phyloP scores from a whole-genome alignment of 2,113 vertebrate genomes.

The Microtus richardsoni region DNA sequence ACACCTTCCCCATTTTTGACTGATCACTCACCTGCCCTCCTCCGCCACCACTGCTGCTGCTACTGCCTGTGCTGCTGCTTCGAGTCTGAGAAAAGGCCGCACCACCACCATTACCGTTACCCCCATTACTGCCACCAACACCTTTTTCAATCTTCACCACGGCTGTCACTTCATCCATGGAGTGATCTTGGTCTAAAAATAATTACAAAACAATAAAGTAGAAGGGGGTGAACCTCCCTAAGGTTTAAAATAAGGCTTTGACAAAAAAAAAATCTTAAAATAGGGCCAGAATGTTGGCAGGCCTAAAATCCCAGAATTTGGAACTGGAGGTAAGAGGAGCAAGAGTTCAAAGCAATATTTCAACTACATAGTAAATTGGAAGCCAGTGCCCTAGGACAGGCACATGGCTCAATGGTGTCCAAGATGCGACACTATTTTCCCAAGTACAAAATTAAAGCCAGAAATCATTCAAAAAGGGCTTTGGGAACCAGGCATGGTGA shows the following conservation, averaged over 20 bases:
- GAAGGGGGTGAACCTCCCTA: background rate
- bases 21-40: conserved; percentile 84
- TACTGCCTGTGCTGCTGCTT: conserved; percentile 81
- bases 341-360: background rate
- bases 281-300: background rate
- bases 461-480: conserved; percentile 17
- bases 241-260: background rate
- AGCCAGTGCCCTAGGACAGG: background rate
- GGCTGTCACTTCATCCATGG: conserved; percentile 86
- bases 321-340: background rate
- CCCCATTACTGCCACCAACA: conserved; percentile 84
- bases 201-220: conserved; percentile 60
- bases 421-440: conserved; percentile 31
- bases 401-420: background rate
- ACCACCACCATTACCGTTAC: conserved; percentile 80
- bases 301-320: background rate
- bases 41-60: conserved; percentile 76
- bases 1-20: background rate
- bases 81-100: conserved; percentile 79
- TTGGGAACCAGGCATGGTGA: background rate
- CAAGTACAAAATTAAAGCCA: conserved; percentile 34
- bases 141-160: conserved; percentile 87
- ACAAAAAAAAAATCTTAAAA: background rate
- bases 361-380: background rate
- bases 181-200: conserved; percentile 87